Percentiles rank a stretch among this genome's conserved stretches.
These are phyloP conservation scores for Toxostoma redivivum DNA, from an alignment of 2,113 vertebrate species.

Conservation along the genomic window DNA sequence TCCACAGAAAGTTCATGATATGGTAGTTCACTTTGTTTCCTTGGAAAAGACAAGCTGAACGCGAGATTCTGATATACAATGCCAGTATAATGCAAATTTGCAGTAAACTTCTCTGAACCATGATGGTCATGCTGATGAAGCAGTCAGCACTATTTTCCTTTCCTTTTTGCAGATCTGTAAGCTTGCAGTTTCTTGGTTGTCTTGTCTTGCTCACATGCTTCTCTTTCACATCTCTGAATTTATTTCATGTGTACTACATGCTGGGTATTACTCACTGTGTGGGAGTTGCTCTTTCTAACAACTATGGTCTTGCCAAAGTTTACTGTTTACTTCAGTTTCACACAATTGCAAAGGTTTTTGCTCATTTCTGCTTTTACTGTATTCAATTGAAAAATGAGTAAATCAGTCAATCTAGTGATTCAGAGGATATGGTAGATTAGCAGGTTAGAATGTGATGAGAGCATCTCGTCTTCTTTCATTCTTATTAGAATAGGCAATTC, in stretches of 20 bases:
- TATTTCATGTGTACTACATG: slow-evolving; percentile 14
- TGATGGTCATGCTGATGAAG: background rate
- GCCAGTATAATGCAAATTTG: background rate
- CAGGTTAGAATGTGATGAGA: background rate
- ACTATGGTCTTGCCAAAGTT: background rate
- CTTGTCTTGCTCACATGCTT: background rate
- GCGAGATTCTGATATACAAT: background rate
- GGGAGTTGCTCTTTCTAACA: background rate
- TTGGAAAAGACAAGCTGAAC: slow-evolving; percentile 4
- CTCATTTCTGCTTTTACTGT: background rate
- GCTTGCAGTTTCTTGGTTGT: background rate
- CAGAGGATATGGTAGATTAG: background rate
- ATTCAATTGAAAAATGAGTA: background rate
- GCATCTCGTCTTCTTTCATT: background rate
- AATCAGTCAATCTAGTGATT: background rate
- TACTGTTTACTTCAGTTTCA: slow-evolving; percentile 17
- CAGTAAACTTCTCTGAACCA: background rate
- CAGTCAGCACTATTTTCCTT: background rate
- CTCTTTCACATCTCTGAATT: slow-evolving; percentile 23
- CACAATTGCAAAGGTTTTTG: background rate
- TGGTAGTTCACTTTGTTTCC: background rate
- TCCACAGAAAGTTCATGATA: slow-evolving; percentile 8
- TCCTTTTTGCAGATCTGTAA: background rate
- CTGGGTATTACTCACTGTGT: slow-evolving; percentile 22
- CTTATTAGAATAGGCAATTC: background rate